Evolutionary conservation across 2,888 invertebrate genomes (phyloP), one percentile per base, ranked within the genome.

Genomic region (Pandemis heparana): DNA sequence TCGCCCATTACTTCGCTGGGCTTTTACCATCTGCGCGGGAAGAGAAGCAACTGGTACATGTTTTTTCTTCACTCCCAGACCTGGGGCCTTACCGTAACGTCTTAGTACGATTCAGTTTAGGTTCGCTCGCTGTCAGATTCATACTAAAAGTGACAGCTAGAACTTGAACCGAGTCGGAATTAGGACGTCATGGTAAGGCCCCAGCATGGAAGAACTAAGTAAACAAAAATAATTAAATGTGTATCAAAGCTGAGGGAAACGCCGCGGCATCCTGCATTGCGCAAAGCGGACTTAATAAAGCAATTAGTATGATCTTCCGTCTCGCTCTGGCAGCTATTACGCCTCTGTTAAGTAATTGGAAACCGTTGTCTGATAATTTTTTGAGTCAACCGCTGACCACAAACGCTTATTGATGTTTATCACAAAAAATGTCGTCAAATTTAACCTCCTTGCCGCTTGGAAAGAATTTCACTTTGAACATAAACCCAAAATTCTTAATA

Each of bases 301-400:
- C 80, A 86, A 90, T 91, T 90, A 87, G 85, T 85, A 88, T 88
- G 85, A 89, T 86, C 78, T 84, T 82, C 78, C 84, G 87, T 88
- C 84, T 85, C 86, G 89, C 88, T 85, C 82, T 78, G 81, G 76
- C 77, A 79, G 82, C 80, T 85, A 83, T 82, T 82, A 82, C 79
- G 79, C 74, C 71, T 75, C 76, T 74, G 76, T 80, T 80, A 77
- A 81, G 78, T 78, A 81, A 79, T 75, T 78, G 75, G 76, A 73
- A 64, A 71, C 72, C 74, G 71, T 74, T 76, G 59, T 77, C 69
- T 59, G 75, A 75, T 63, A 65, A 71, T 77, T 78, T 75, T 75
- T 76, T 71, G 76, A 75, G 70, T 76, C 75, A 78, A 78, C 75
- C 75, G 65, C 70, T 74, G 70, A 76, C 53, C 70, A 62, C 70